These are phyloP conservation scores for Euwallacea fornicatus DNA, from an alignment of 1,140 invertebrate genomes.

Conservation along the genomic window DNA sequence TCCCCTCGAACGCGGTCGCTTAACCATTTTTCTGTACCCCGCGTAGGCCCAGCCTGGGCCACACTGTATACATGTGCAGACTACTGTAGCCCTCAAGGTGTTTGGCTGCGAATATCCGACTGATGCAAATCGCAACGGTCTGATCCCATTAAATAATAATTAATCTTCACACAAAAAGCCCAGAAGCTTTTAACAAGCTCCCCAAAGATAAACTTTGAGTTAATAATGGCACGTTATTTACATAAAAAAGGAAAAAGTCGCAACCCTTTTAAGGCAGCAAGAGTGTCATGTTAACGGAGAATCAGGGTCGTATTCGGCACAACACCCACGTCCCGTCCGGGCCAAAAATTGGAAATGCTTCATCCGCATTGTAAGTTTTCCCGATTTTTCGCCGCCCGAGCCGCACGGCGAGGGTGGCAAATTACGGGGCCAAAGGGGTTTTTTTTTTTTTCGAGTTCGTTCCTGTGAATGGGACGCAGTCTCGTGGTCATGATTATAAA, in stretches of 20 bases:
- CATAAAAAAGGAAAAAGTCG: constrained; percentile 48
- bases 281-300: constrained; percentile 42
- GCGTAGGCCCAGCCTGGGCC: too few relatives aligned
- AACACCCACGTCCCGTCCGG: too few relatives aligned
- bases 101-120: neutral
- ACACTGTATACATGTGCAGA: neutral
- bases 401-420: too few relatives aligned
- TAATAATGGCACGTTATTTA: constrained; percentile 40
- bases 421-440: too few relatives aligned
- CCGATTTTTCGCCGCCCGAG: too few relatives aligned
- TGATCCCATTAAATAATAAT: constrained; percentile 30
- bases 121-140: neutral
- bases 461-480: constrained; percentile 28
- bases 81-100: neutral
- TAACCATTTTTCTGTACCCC: too few relatives aligned
- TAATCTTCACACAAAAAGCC: constrained; percentile 31
- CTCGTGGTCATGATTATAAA: constrained; percentile 45
- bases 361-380: too few relatives aligned
- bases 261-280: constrained; percentile 42
- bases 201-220: constrained; percentile 36
- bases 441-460: constrained; percentile 9
- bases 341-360: too few relatives aligned
- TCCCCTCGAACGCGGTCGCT: too few relatives aligned
- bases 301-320: constrained; percentile 19
- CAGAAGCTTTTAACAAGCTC: constrained; percentile 32